phyloP scores from a whole-genome alignment of 2,113 vertebrate species.

The Anolis sagrei region DNA sequence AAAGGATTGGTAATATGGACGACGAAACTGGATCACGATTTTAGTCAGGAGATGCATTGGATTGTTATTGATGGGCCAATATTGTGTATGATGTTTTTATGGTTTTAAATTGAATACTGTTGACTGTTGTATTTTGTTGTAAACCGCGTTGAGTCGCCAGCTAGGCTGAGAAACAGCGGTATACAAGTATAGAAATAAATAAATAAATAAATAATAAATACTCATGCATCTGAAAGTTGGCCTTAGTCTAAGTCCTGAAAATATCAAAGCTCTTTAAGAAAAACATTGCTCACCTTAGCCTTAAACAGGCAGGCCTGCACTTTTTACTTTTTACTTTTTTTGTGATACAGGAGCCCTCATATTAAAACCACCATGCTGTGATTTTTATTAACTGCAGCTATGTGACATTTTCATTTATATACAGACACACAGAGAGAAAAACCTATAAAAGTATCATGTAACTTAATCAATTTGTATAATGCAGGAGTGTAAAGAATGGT shows the following conservation, averaged over 20 bases:
- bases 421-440: slow-evolving; percentile 33
- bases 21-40: too few species aligned
- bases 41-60: too few species aligned
- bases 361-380: slow-evolving; percentile 30
- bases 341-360: slow-evolving; percentile 11
- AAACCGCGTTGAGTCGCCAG: too few species aligned
- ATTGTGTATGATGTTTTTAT: too few species aligned
- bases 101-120: too few species aligned
- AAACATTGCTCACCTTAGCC: slow-evolving; percentile 17
- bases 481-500: slow-evolving; percentile 2
- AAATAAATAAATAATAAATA: too few species aligned
- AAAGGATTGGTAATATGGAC: too few species aligned
- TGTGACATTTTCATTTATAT: slow-evolving; percentile 45
- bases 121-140: too few species aligned
- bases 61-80: too few species aligned
- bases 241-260: background rate
- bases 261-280: background rate
- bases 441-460: slow-evolving; percentile 21
- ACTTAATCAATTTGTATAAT: slow-evolving; percentile 11
- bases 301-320: slow-evolving; percentile 28
- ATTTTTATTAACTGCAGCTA: slow-evolving; percentile 52
- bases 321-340: background rate
- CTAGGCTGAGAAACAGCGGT: too few species aligned
- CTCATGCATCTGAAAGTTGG: background rate
- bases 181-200: too few species aligned